Conservation (phyloP, 2,797 vertebrate genomes). For the Tenualosa ilisha region DNA sequence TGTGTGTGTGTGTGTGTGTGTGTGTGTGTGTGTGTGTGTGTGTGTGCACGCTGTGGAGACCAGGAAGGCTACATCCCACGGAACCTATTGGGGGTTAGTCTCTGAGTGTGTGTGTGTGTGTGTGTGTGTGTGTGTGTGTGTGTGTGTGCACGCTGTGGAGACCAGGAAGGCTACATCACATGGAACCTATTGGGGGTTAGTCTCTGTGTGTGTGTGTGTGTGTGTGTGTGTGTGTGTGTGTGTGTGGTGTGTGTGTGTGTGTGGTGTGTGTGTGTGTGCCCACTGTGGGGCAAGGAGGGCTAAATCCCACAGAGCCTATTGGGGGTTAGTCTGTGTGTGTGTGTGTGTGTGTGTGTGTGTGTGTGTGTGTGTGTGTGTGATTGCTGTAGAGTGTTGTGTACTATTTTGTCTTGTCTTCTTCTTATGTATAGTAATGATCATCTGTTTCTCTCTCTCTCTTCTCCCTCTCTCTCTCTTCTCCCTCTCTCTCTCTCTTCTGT, state of each 20-base stretch:
- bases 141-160: constrained; percentile 72
- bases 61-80: constrained; percentile 88
- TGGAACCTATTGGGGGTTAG: constrained; percentile 91
- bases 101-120: background rate
- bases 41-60: constrained; percentile 86
- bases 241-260: too few species aligned
- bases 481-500: too few species aligned
- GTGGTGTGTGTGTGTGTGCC: background rate
- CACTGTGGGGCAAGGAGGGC: background rate
- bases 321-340: background rate
- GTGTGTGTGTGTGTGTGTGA: constrained; percentile 2
- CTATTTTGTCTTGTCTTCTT: too few species aligned
- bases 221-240: too few species aligned
- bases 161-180: constrained; percentile 87
- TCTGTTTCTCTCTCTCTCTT: too few species aligned
- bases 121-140: background rate
- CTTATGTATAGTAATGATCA: too few species aligned
- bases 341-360: background rate
- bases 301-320: too few species aligned
- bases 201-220: constrained; percentile 39
- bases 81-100: constrained; percentile 90
- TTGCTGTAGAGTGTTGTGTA: background rate
- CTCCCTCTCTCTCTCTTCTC: too few species aligned
- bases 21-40: background rate
- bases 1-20: background rate